A percentile compares a stretch with the other conserved stretches of the same genome.
Conservation (phyloP, 2,888 invertebrate species). For the Pteria penguin region DNA sequence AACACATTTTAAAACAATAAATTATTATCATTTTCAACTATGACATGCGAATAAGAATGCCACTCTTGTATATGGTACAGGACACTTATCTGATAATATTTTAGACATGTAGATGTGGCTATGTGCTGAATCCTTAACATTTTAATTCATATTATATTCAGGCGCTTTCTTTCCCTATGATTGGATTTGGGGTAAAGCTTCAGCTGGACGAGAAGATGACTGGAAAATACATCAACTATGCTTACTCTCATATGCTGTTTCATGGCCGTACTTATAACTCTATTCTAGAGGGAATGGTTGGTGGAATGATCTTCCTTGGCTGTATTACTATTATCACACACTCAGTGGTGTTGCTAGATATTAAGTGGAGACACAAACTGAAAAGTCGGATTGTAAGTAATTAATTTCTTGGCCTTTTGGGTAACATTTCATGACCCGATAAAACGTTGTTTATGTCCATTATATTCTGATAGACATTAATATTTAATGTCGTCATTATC, state of each 20-base stretch:
- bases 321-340: neutral
- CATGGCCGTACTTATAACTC: neutral
- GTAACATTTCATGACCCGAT: too few species aligned
- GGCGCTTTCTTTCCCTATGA: neutral
- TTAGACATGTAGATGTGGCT: too few species aligned
- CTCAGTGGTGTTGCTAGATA: neutral
- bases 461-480: too few species aligned
- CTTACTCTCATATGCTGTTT: neutral
- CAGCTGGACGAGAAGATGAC: neutral
- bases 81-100: too few species aligned
- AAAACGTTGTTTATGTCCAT: too few species aligned
- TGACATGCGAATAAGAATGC: too few species aligned
- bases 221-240: neutral
- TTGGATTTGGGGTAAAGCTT: neutral
- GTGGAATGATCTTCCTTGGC: neutral
- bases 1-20: too few species aligned
- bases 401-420: neutral
- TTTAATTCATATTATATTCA: too few species aligned
- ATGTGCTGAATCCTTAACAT: too few species aligned
- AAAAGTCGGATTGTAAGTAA: neutral
- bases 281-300: neutral
- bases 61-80: too few species aligned
- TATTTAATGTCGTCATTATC: too few species aligned
- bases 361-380: neutral
- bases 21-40: too few species aligned